These are phyloP conservation scores for Notothenia rossii DNA, from an alignment of 2,113 vertebrate species.

Conservation along the genomic window DNA sequence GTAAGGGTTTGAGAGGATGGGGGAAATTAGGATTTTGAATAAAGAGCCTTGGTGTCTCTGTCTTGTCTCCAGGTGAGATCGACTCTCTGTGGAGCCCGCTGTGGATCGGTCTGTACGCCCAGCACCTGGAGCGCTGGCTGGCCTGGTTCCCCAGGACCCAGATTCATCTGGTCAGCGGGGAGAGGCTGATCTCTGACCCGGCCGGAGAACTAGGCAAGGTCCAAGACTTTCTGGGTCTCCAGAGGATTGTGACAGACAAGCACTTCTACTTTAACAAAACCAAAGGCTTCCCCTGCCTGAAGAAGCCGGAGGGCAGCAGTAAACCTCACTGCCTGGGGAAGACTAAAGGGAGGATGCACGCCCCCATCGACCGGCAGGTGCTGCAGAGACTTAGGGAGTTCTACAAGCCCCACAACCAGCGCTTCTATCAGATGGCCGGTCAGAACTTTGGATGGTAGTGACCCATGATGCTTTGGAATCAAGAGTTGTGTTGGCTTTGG, in stretches of 20 bases:
- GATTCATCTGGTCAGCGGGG: slow-evolving; percentile 87
- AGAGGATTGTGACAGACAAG: slow-evolving; percentile 87
- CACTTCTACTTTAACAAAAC: slow-evolving; percentile 90
- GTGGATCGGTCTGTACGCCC: slow-evolving; percentile 87
- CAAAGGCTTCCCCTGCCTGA: slow-evolving; percentile 87
- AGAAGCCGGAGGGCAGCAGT: slow-evolving; percentile 87
- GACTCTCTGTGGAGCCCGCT: slow-evolving; percentile 86
- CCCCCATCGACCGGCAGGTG: slow-evolving; percentile 77
- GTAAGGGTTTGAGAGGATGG: neutral
- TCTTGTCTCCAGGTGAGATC: slow-evolving; percentile 75
- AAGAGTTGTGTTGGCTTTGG: slow-evolving; percentile 8
- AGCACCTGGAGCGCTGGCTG: slow-evolving; percentile 87
- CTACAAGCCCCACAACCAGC: slow-evolving; percentile 84
- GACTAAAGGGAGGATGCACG: slow-evolving; percentile 85
- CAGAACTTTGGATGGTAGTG: slow-evolving; percentile 88
- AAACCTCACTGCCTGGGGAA: slow-evolving; percentile 89
- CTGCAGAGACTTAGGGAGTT: slow-evolving; percentile 83
- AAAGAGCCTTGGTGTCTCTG: neutral
- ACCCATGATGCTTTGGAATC: slow-evolving; percentile 25
- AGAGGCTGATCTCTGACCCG: slow-evolving; percentile 85
- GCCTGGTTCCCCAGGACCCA: slow-evolving; percentile 84
- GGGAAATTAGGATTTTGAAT: neutral
- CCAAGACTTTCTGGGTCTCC: slow-evolving; percentile 87
- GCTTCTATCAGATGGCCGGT: slow-evolving; percentile 85
- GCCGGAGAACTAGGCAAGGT: slow-evolving; percentile 85